These are phyloP conservation scores for Mormyrops attenuatus DNA, from an alignment of 2,797 vertebrate genomes.

Conservation along the genomic window DNA sequence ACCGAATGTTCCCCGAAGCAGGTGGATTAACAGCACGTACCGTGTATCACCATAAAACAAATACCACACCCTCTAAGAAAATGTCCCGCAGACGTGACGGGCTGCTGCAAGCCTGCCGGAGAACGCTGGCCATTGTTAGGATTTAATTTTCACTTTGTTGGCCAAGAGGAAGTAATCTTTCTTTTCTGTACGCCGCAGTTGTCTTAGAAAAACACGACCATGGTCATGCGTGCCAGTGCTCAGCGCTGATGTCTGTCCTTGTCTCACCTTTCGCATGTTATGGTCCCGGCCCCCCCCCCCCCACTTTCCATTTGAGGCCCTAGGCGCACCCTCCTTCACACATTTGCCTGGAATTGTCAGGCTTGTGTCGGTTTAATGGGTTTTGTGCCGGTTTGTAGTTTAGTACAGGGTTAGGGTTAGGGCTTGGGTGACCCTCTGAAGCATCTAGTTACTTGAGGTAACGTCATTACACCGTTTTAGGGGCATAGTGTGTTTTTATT, in stretches of 20 bases:
- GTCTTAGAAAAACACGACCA: neutral
- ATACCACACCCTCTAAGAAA: neutral
- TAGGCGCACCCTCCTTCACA: neutral
- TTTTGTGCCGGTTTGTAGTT: neutral
- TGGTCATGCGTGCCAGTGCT: neutral
- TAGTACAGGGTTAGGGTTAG: neutral
- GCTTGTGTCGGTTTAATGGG: neutral
- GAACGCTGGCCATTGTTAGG: neutral
- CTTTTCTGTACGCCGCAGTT: neutral
- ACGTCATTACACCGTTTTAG: neutral
- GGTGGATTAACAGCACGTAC: neutral
- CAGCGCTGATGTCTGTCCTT: neutral
- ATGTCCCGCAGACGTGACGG: neutral
- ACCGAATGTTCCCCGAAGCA: neutral
- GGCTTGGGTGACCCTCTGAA: neutral
- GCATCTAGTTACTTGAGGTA: neutral
- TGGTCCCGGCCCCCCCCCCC: neutral
- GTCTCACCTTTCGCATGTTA: neutral
- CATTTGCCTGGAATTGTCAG: neutral
- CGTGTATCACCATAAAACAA: neutral
- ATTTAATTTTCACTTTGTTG: neutral
- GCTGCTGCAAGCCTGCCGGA: neutral
- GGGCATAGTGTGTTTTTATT: neutral
- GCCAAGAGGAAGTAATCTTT: conserved; percentile 1
- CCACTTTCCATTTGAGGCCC: neutral